Percentiles rank a stretch among this genome's conserved stretches.
Conservation (phyloP, 2,888 invertebrate genomes). For the Smittia sp. region DNA sequence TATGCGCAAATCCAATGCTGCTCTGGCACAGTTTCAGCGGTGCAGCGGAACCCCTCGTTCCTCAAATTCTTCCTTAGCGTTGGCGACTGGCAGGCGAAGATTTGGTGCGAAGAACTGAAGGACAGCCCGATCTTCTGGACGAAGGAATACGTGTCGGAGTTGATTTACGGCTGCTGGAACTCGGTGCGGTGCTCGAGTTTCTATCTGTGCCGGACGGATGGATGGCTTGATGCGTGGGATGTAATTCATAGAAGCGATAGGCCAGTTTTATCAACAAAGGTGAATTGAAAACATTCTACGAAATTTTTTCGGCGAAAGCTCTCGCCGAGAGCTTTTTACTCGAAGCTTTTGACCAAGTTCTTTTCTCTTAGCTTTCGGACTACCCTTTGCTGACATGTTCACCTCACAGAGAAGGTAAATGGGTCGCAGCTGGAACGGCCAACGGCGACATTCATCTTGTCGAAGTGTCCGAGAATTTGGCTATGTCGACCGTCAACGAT, state of each 20-base stretch:
- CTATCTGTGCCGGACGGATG: conserved; percentile 61
- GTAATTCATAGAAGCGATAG: conserved; percentile 61
- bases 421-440: conserved; percentile 58
- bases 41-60: conserved; percentile 31
- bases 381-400: conserved; percentile 56
- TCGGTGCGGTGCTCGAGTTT: conserved; percentile 58
- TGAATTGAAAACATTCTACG: too few relatives aligned
- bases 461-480: conserved; percentile 58
- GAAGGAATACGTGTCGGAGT: conserved; percentile 21
- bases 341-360: background rate
- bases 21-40: background rate
- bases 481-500: conserved; percentile 57
- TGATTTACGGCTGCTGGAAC: conserved; percentile 32
- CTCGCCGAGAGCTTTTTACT: conserved; percentile 47
- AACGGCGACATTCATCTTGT: conserved; percentile 58
- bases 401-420: conserved; percentile 57
- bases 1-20: conserved; percentile 30
- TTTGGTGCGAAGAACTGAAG: conserved; percentile 37
- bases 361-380: conserved; percentile 55
- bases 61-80: conserved; percentile 29
- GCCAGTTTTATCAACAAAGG: conserved; percentile 61
- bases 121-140: conserved; percentile 37
- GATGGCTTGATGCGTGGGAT: conserved; percentile 65
- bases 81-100: conserved; percentile 36
- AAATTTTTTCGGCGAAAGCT: conserved; percentile 49